Conservation (phyloP, 2,113 vertebrate genomes). For the Lamprotornis superbus region DNA sequence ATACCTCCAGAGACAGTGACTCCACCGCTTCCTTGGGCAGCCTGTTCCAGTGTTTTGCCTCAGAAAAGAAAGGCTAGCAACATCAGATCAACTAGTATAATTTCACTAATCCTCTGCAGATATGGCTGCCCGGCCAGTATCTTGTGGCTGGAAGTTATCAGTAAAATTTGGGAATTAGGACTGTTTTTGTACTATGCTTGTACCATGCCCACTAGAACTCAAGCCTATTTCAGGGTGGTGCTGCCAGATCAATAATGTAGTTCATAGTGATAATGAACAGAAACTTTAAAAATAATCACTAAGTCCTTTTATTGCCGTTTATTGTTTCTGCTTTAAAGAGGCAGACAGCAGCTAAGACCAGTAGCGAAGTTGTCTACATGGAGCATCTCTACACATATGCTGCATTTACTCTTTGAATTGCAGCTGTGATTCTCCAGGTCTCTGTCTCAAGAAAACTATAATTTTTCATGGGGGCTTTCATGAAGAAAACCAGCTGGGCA, state of each 20-base stretch:
- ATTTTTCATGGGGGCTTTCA: background rate
- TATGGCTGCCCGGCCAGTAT: background rate
- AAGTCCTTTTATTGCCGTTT: background rate
- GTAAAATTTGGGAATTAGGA: background rate
- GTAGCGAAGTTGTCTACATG: rapidly evolving
- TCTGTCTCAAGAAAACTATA: background rate
- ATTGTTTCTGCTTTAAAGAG: background rate
- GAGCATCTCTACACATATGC: background rate
- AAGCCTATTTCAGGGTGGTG: background rate
- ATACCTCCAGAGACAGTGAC: background rate
- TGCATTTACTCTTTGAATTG: background rate
- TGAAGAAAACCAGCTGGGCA: background rate
- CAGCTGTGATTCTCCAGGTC: background rate
- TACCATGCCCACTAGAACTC: background rate
- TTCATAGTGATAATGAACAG: background rate
- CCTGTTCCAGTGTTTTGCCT: background rate
- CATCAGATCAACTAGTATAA: background rate
- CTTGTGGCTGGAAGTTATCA: background rate
- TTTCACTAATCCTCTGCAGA: background rate
- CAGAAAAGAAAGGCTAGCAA: background rate
- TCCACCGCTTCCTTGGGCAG: background rate
- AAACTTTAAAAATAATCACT: background rate
- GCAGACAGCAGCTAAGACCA: background rate
- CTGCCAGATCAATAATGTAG: background rate
- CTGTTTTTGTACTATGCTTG: background rate